Base-by-base conservation (phyloP, 1,140 invertebrate genomes). In the Camponotus pennsylvanicus region DNA sequence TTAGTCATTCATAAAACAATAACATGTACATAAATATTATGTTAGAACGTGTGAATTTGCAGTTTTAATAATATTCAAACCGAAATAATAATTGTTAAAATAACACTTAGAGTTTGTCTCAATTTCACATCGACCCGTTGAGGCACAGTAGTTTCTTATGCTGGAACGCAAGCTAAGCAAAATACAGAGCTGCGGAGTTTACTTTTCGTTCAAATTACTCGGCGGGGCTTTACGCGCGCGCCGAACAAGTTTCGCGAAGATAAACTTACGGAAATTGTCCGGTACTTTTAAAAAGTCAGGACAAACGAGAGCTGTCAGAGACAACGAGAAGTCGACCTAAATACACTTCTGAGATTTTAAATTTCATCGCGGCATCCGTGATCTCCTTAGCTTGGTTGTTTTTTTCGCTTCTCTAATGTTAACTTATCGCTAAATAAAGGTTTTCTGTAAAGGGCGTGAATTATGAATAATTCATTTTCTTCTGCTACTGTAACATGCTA, bases 191-290 rank as follows among this genome's bases (percentile, higher is more conserved):
- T 34, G 34, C 32, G 9, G 57, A 79, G 82, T 88, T 88, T 80
- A 89, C 85, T 73, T 89, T 88, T 78, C 77, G 55, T 79, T 88
- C 76, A 59, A 88, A 89, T 88, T 75, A 88, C 77, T 63, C 86
- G 61, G 55, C 75, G 32, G 21, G 57, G 63, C 57, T 70, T 67
- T 61, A 21, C 52, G 52, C 37, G 32, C 61, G 52, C 32, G 63
- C 45, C 40, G 49, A 37, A 45, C 37, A 52, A 79, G 86, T 75
- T 83, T 63, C 55, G 67, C 55, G 42, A 75, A 89, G 84, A 86
- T 89, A 88, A 89, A 89, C 88, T 75, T 75, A 52, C 87, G 69
- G 84, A 71, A 83, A 89, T 88, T 89, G 88, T 86, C 76, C 61
- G 59, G 59, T 57, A 63, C 55, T 55, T 86, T 77, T 77, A 82